A percentile compares a stretch with the other conserved stretches of the same genome.
phyloP scores from a whole-genome alignment of 1,140 invertebrate species.

The Diorhabda elongata region DNA sequence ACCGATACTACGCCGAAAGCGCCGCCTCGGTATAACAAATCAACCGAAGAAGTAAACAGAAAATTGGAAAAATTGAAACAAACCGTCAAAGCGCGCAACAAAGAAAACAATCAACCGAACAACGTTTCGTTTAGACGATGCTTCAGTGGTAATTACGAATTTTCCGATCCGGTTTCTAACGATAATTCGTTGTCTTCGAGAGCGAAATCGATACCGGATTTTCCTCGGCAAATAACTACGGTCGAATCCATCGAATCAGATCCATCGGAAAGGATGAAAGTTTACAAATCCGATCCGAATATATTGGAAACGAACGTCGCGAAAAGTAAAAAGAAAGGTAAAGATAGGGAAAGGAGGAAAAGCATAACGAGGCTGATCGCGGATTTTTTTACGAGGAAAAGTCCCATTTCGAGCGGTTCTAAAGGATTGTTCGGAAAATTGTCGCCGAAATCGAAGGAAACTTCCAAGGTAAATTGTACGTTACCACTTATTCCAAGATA shows the following conservation, averaged over 20 bases:
- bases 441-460: constrained; percentile 64
- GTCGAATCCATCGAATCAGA: constrained; percentile 1
- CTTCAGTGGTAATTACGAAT: constrained; percentile 34
- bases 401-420: constrained; percentile 26
- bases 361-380: constrained; percentile 77
- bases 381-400: constrained; percentile 70
- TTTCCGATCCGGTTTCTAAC: background rate
- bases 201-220: constrained; percentile 41
- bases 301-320: constrained; percentile 47
- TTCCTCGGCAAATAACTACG: constrained; percentile 22
- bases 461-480: constrained; percentile 57
- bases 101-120: background rate
- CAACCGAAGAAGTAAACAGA: constrained; percentile 47
- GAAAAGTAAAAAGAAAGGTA: constrained; percentile 48
- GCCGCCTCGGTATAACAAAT: constrained; percentile 26
- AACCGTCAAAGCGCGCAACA: constrained; percentile 61
- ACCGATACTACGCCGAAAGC: constrained; percentile 46
- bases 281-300: constrained; percentile 59
- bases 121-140: constrained; percentile 35
- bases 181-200: constrained; percentile 8
- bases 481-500: no score
- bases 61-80: constrained; percentile 60
- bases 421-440: constrained; percentile 57
- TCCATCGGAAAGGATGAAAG: constrained; percentile 30
- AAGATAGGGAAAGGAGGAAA: constrained; percentile 68